These are phyloP conservation scores for Gulo gulo DNA, from an alignment of 2,113 vertebrate species.

Conservation along the genomic window DNA sequence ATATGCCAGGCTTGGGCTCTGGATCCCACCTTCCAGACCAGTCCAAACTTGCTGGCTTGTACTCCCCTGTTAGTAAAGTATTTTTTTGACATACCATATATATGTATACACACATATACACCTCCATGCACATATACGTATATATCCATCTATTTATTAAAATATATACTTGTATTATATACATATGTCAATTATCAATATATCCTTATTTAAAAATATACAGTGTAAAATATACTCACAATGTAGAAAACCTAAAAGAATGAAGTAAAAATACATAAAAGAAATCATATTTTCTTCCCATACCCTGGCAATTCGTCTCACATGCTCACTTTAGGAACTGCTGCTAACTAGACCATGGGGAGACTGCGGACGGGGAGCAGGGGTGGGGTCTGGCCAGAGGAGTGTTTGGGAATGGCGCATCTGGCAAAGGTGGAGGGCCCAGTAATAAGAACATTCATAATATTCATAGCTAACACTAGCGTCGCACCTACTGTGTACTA, in stretches of 20 bases:
- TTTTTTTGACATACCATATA: not conserved
- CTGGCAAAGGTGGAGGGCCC: not conserved
- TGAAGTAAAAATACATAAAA: not conserved
- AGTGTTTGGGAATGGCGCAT: not conserved
- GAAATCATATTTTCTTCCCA: not conserved
- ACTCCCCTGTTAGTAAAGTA: not conserved
- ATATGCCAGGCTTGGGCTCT: not conserved
- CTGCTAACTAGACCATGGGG: not conserved
- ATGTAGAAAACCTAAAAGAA: not conserved
- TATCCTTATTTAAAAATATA: not conserved
- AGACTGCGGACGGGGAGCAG: not conserved
- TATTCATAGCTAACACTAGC: not conserved
- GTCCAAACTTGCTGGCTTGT: not conserved
- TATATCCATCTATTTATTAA: not conserved
- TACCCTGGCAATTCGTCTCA: not conserved
- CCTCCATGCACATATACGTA: not conserved
- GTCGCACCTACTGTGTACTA: not conserved
- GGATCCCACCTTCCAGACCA: not conserved
- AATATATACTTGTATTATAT: not conserved
- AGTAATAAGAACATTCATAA: not conserved
- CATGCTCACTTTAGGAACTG: not conserved
- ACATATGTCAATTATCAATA: not conserved
- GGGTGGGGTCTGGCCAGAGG: not conserved
- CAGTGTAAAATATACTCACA: constrained; percentile 2
- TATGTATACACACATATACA: not conserved